Base-by-base conservation (phyloP, 2,797 vertebrate genomes). In the Percopsis omiscomaycus region DNA sequence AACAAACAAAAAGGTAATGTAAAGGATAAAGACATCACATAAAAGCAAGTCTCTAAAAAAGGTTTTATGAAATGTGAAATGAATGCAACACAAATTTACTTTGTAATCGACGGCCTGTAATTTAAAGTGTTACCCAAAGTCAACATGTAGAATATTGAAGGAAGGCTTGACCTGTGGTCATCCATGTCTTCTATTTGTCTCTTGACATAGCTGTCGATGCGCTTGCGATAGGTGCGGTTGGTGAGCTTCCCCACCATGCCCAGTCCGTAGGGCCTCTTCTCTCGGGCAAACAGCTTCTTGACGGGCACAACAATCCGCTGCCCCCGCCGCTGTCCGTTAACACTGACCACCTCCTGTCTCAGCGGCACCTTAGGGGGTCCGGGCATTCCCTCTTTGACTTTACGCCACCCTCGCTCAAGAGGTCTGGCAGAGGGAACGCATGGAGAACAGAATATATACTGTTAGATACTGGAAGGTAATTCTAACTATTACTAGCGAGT, bases 141-240 rank as follows among this genome's bases (percentile, higher is more conserved):
- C 8, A 37, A 37, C 8, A 37, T 37, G 32, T 37, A 37, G 5
- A 37, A 37, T 37, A 37, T 15, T 49, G 47, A 50, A 5, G 48
- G 48, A 50, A 57, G 32, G 11, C 9, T 16, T 42, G 37, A 97
- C 97, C 96, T 94, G 82, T 98, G 96, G 81, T 98, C 96, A 0
- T 98, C 96, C 96, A 99, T 98, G 88, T 98, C 97, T 81, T 98
- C 95, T 0, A 99, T 98, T 89, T 98, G 97, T 69, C 94, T 92
- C 73, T 97, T 96, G 71, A 98, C 93, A 0, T 97, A 97, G 89
- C 97, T 99, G 92, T 99, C 98, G 5, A 94, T 98, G 64, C 96
- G 95, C 80, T 98, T 98, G 85, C 98, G 96, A 88, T 99, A 99
- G 0, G 96, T 96, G 57, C 97, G 95, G 88, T 99, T 99, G 22